Base-by-base conservation (phyloP, 2,113 vertebrate species). In the Zosterops japonicus region DNA sequence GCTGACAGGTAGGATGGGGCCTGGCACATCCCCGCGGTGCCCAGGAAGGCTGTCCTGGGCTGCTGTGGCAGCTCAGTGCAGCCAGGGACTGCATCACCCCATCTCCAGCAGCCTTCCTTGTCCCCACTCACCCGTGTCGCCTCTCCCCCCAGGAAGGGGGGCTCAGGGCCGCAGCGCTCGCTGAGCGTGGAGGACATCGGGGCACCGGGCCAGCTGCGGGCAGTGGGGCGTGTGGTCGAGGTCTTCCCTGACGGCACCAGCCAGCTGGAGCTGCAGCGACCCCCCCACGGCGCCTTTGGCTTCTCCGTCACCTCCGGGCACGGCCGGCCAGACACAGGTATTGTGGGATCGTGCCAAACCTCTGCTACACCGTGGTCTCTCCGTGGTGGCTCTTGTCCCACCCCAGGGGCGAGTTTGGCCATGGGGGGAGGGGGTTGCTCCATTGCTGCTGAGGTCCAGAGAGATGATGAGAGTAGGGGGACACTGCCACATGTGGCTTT, bases 271-370 rank as follows among this genome's bases (percentile, higher is more conserved):
- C 98, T 99, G 18, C 98, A 98, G 63, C 97, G 98, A 63, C 97
- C 98, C 5, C 98, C 98, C 1, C 97, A 98, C 0, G 98, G 98
- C 8, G 96, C 98, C 21, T 99, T 99, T 1, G 99, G 99, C 39
- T 99, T 99, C 63, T 94, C 97, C 3, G 98, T 99, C 96, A 98
- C 98, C 59, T 98, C 98, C 0, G 99, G 99, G 50, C 98, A 98
- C 11, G 99, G 99, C 76, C 98, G 98, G 69, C 98, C 98, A 1
- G 98, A 99, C 96, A 98, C 99, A 97, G 99, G 99, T 99, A 97
- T 0, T 1, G 49, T 5, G 49, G 39, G 15, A 19, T 16, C 7
- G 0, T 12, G 75, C 65, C 61, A 27, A 24, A 44, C 39, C 39
- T 39, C 39, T 39, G 39, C 39, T 12, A 39, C 39, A 39, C 39